Evolutionary conservation across 2,888 invertebrate genomes (phyloP), one percentile per base, ranked within the genome.

Genomic region (Thereva unica): DNA sequence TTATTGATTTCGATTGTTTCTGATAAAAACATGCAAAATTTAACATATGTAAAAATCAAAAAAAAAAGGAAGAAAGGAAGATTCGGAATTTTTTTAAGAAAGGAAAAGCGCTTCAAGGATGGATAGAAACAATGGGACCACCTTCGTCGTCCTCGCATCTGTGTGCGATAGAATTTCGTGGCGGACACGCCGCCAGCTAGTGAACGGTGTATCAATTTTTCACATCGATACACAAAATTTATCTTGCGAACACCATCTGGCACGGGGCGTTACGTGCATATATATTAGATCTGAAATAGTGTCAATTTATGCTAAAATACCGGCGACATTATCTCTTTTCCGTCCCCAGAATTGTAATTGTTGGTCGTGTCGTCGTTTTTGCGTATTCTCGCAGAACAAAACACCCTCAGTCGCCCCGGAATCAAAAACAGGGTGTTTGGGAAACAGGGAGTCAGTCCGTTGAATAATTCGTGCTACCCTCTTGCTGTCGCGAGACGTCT

Each of bases 201-300:
- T 37, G 35, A 41, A 7, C 50, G 61, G 64, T 65, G 8, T 69
- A 67, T 67, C 69, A 69, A 69, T 69, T 69, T 69, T 69, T 69
- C 69, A 69, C 69, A 69, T 69, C 69, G 61, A 69, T 69, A 65
- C 69, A 69, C 69, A 55, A 63, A 69, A 69, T 69, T 69, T 69
- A 69, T 69, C 69, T 67, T 56, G 52, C 44, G 23, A 61, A 56
- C 61, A 69, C 67, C 69, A 69, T 69, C 69, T 69, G 69, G 69
- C 69, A 47, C 49, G 65, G 67, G 69, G 69, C 69, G 69, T 67
- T 67, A 49, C 67, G 56, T 67, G 69, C 67, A 69, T 69, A 69
- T 67, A 69, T 69, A 65, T 69, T 61, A 65, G 57, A 69, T 69
- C 69, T 67, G 61, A 67, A 69, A 67, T 67, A 69, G 65, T 67